Evolutionary conservation across 2,797 vertebrate genomes (phyloP).

Genomic region (Ceyx erithaca): DNA sequence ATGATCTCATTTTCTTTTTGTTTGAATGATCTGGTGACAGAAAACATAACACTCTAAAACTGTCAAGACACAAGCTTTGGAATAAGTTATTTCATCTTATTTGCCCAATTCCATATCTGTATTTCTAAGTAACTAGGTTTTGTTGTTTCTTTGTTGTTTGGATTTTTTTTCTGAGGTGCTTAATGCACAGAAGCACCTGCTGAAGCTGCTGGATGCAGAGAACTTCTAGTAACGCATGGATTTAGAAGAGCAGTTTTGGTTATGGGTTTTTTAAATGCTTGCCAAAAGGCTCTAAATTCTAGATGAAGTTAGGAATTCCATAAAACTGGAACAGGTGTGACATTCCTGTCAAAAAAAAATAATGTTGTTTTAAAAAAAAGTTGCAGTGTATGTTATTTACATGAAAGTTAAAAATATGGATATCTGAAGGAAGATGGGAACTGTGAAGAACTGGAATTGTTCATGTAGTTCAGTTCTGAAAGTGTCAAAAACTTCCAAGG

Average conservation of each 20-base stretch:
- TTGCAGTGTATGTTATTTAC: background rate
- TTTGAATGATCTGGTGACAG: background rate
- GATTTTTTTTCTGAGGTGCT: background rate
- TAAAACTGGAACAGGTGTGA: background rate
- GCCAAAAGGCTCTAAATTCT: background rate
- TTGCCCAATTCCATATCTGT: background rate
- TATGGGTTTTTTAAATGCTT: background rate
- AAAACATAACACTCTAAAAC: background rate
- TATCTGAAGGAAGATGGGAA: background rate
- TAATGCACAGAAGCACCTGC: background rate
- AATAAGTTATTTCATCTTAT: background rate
- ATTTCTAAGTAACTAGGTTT: background rate
- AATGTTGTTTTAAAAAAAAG: background rate
- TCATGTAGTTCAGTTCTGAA: background rate
- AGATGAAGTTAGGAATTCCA: background rate
- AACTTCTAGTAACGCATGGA: background rate
- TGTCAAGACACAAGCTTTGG: background rate
- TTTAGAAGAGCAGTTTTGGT: background rate
- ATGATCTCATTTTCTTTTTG: background rate
- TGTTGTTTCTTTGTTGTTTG: too few species aligned
- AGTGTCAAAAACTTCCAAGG: background rate
- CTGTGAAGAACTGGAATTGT: background rate
- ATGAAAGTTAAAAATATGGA: background rate
- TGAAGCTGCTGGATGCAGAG: background rate
- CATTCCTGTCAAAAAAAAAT: background rate